Evolutionary conservation across 2,797 vertebrate species (phyloP).

Genomic region (Varecia variegata): DNA sequence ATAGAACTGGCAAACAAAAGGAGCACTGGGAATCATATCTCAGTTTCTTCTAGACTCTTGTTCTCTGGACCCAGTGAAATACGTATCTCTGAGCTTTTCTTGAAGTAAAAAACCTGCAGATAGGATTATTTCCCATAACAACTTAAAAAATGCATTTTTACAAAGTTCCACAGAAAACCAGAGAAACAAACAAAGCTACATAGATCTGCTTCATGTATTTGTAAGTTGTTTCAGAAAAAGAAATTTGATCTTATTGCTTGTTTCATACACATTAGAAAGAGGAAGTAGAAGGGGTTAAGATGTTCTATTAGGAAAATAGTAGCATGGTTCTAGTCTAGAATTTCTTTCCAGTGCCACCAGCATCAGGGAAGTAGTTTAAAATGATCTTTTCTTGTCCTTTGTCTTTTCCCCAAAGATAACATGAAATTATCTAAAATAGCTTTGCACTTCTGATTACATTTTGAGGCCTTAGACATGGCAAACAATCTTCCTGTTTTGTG

Average conservation of each 20-base stretch:
- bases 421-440: neutral
- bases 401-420: neutral
- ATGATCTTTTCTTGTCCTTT: neutral
- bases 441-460: conserved; percentile 5
- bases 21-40: neutral
- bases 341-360: neutral
- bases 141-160: neutral
- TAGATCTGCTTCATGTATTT: neutral
- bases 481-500: neutral
- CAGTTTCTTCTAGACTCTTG: neutral
- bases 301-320: neutral
- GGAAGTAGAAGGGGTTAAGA: neutral
- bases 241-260: neutral
- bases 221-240: neutral
- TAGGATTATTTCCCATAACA: neutral
- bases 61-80: neutral
- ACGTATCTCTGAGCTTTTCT: neutral
- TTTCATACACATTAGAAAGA: neutral
- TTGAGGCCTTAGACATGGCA: neutral
- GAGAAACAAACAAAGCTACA: neutral
- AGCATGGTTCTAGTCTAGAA: neutral
- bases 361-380: neutral
- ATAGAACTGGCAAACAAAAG: neutral
- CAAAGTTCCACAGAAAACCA: neutral
- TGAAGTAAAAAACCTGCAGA: neutral